These are phyloP conservation scores for Dolichomitus sp. DNA, from an alignment of 2,888 invertebrate species.

Conservation along the genomic window DNA sequence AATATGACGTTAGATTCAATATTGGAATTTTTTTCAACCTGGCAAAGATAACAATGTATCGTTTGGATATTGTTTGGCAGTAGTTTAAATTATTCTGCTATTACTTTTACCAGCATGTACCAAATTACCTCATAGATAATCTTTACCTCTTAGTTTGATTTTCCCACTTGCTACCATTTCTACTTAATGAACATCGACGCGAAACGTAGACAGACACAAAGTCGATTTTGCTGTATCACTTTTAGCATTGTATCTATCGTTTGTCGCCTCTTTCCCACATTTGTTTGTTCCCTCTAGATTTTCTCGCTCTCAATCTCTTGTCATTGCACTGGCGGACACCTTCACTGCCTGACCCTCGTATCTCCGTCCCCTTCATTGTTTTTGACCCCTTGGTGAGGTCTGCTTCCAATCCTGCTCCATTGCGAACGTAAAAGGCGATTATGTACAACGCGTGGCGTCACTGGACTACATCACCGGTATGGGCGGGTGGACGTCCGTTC, in stretches of 20 bases:
- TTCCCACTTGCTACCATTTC: slow-evolving; percentile 1
- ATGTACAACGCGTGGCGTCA: slow-evolving; percentile 21
- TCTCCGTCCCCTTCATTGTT: slow-evolving; percentile 21
- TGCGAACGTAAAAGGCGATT: slow-evolving; percentile 54
- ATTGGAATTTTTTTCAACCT: too few relatives aligned
- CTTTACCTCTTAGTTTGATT: not conserved
- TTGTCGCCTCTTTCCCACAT: not conserved
- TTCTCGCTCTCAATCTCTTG: slow-evolving; percentile 60
- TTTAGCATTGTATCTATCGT: slow-evolving; percentile 4
- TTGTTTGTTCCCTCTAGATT: not conserved
- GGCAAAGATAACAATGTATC: too few relatives aligned
- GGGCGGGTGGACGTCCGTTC: slow-evolving; percentile 22
- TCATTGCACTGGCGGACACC: slow-evolving; percentile 57
- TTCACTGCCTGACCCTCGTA: slow-evolving; percentile 63
- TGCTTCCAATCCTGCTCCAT: slow-evolving; percentile 69
- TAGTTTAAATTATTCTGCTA: not conserved
- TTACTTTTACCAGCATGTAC: too few relatives aligned
- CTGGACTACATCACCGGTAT: not conserved
- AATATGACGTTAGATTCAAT: too few relatives aligned
- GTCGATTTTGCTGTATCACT: slow-evolving; percentile 36
- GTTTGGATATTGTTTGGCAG: not conserved
- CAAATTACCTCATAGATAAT: too few relatives aligned
- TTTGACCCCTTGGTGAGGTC: slow-evolving; percentile 18
- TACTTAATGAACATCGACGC: not conserved
- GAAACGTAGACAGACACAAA: slow-evolving; percentile 8